Evolutionary conservation across 2,888 invertebrate species (phyloP), one percentile per base, ranked within the genome.

Genomic region (Cephus pulcher): DNA sequence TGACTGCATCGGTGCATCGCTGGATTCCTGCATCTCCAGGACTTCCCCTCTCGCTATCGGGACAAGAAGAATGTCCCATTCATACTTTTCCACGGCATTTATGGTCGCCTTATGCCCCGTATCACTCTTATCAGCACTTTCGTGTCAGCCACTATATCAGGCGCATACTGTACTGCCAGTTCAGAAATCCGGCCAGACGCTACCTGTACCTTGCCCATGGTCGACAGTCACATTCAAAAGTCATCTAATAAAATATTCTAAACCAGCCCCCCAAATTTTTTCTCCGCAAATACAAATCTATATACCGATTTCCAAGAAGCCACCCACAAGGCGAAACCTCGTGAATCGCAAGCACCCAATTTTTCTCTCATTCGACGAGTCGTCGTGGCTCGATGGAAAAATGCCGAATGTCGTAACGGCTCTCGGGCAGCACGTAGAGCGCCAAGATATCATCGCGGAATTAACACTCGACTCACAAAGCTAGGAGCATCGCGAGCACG

Each of bases 51-150:
- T 76, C 56, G 78, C 76, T 84, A 86, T 85, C 84, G 80, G 79
- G 34, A 69, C 73, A 81, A 80, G 81, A 83, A 84, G 80, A 87
- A 87, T 82, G 83, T 82, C 79, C 80, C 84, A 84, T 87, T 87
- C 84, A 86, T 83, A 84, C 80, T 84, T 87, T 86, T 85, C 78
- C 80, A 69, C 79, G 73, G 78, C 80, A 34, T 85, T 82, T 85
- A 86, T 79, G 81, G 83, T 74, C 79, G 76, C 56, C 9, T 40
- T 40, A 30, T 33, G 74, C 37, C 56, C 76, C 81, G 74, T 86
- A 86, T 86, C 84, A 79, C 76, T 80, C 81, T 87, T 86, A 87
- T 87, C 87, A 81, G 81, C 76, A 81, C 81, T 83, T 81, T 81
- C 81, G 73, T 76, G 76, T 83, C 85, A 81, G 83, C 81, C 82